A percentile compares a stretch with the other conserved stretches of the same genome.
phyloP scores from a whole-genome alignment of 1,140 invertebrate genomes.

The Leptinotarsa texana region DNA sequence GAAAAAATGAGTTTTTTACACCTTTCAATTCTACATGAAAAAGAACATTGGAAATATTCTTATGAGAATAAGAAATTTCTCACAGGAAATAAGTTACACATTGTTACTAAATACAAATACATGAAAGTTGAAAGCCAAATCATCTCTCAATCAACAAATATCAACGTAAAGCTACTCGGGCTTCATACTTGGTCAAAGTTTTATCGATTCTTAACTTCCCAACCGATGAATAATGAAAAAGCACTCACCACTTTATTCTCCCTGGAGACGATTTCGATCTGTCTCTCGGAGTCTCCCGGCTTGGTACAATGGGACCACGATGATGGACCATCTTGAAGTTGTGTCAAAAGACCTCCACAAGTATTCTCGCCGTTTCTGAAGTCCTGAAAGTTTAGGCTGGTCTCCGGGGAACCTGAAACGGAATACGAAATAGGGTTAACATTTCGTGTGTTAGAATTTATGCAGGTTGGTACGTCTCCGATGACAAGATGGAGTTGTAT shows the following conservation, averaged over 20 bases:
- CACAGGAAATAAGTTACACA: no score
- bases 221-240: not conserved
- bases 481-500: not conserved
- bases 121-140: no score
- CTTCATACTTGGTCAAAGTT: no score
- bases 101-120: no score
- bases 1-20: no score
- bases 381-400: constrained; percentile 37
- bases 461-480: not conserved
- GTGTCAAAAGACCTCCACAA: constrained; percentile 61
- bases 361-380: constrained; percentile 39
- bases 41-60: no score
- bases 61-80: no score
- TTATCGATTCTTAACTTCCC: no score
- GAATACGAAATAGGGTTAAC: not conserved
- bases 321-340: constrained; percentile 60
- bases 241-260: constrained; percentile 59
- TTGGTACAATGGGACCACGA: constrained; percentile 63
- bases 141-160: no score
- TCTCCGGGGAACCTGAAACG: constrained; percentile 40
- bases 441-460: no score
- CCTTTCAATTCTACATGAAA: no score
- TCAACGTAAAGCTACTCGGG: no score
- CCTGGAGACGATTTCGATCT: constrained; percentile 62
- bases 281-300: constrained; percentile 59